Evolutionary conservation across 2,888 invertebrate species (phyloP).

Genomic region (Cenopis cana): DNA sequence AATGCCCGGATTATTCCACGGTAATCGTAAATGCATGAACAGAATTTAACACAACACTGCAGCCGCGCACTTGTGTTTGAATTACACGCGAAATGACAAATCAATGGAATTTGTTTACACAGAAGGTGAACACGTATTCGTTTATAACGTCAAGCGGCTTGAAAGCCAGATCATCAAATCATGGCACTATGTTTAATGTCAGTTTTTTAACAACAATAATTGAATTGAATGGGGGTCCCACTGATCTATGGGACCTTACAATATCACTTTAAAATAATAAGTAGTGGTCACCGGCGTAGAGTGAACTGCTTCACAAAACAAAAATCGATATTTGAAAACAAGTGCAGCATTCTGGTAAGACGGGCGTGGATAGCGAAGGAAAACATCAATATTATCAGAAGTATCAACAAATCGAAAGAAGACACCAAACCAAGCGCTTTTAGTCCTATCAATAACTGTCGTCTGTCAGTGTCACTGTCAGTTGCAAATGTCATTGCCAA

Average conservation of each 20-base stretch:
- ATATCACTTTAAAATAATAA: not conserved
- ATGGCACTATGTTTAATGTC: conserved; percentile 1
- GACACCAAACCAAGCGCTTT: not conserved
- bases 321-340: conserved; percentile 7
- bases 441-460: not conserved
- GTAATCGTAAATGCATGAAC: conserved; percentile 49
- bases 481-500: not conserved
- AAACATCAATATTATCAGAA: not conserved
- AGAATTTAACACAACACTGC: conserved; percentile 49
- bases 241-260: too few species aligned
- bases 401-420: not conserved
- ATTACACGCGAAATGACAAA: conserved; percentile 64
- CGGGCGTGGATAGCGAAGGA: not conserved
- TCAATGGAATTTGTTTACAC: conserved; percentile 65
- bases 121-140: conserved; percentile 54
- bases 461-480: conserved; percentile 6
- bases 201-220: not conserved
- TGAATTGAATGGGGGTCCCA: not conserved
- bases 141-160: conserved; percentile 28
- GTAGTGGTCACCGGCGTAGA: not conserved
- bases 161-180: conserved; percentile 10
- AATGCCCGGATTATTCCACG: conserved; percentile 60
- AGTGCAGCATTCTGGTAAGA: not conserved
- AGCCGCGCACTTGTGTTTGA: conserved; percentile 52
- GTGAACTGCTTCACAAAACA: conserved; percentile 7